phyloP scores from a whole-genome alignment of 2,113 vertebrate genomes.

The Urocolius indicus region DNA sequence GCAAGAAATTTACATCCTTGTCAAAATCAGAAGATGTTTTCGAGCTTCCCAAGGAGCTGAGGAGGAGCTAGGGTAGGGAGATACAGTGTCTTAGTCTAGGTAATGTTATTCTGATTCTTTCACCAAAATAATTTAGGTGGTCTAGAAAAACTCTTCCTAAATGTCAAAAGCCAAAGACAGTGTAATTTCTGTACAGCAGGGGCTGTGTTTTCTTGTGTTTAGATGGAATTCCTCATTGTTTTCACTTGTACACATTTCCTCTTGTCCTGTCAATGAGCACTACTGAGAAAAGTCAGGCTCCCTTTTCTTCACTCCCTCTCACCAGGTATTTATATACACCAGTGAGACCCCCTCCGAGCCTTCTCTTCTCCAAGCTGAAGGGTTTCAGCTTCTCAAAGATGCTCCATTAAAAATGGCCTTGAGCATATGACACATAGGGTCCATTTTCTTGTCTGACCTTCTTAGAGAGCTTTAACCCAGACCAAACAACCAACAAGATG shows the following conservation, averaged over 20 bases:
- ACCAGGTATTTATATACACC: neutral
- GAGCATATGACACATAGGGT: neutral
- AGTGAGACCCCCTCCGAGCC: neutral
- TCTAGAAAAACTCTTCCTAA: neutral
- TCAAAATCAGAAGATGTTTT: neutral
- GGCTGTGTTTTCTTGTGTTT: neutral
- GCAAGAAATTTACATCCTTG: neutral
- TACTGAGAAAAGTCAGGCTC: neutral
- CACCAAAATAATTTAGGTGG: neutral
- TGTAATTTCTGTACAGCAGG: neutral
- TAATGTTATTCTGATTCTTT: neutral
- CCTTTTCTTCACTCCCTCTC: neutral
- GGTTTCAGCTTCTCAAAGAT: neutral
- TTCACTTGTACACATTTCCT: neutral
- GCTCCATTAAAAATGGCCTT: neutral
- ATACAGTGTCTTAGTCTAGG: neutral
- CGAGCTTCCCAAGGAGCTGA: neutral
- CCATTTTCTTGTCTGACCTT: neutral
- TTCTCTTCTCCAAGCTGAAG: neutral
- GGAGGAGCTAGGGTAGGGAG: neutral
- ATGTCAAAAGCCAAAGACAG: neutral
- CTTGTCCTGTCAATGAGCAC: neutral
- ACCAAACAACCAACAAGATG: neutral
- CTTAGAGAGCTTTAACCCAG: neutral
- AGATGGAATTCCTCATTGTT: neutral